Conservation (phyloP, 2,113 vertebrate species). For the Hippocampus barbouri region DNA sequence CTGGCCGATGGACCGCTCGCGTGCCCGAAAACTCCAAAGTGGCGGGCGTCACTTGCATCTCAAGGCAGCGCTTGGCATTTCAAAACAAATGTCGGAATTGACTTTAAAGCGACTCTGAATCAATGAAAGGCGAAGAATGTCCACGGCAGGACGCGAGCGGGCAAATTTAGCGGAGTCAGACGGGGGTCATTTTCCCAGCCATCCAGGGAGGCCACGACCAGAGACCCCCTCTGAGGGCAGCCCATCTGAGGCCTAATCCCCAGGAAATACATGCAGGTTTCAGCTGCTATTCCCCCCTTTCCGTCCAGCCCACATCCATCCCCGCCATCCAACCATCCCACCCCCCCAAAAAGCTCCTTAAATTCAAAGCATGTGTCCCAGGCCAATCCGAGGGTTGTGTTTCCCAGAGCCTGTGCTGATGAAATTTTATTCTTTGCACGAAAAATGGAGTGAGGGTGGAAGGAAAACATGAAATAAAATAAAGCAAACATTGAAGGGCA, state of each 20-base stretch:
- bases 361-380: constrained; percentile 77
- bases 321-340: no score
- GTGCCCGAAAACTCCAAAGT: no score
- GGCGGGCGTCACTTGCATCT: no score
- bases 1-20: no score
- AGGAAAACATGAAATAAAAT: constrained; percentile 69
- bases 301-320: constrained; percentile 19
- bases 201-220: constrained; percentile 62
- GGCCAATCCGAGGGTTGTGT: constrained; percentile 51
- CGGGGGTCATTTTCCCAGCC: constrained; percentile 76
- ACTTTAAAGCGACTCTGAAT: background rate
- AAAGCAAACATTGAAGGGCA: constrained; percentile 68
- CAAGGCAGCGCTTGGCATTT: no score
- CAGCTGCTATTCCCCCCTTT: constrained; percentile 10
- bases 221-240: constrained; percentile 70
- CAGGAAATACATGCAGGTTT: constrained; percentile 75
- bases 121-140: background rate
- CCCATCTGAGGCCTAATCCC: constrained; percentile 71
- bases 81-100: background rate
- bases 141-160: background rate
- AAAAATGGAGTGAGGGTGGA: constrained; percentile 55
- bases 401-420: constrained; percentile 69
- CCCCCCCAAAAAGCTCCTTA: constrained; percentile 53
- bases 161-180: constrained; percentile 57
- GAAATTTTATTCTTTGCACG: constrained; percentile 71